Evolutionary conservation across 2,113 vertebrate species (phyloP).

Genomic region (Garra rufa): DNA sequence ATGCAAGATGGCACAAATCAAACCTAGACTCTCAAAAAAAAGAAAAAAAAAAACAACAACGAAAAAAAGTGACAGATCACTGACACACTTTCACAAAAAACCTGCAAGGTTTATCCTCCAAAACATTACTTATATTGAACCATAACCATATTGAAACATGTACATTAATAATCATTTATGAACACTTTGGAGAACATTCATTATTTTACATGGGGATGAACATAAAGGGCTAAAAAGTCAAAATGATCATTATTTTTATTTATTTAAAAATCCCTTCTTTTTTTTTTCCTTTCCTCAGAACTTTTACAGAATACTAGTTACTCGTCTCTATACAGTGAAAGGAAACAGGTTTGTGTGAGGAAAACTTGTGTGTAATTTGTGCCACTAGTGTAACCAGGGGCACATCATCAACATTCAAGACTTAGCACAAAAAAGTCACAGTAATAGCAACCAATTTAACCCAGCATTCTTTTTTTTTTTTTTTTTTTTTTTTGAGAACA

Average conservation of each 20-base stretch:
- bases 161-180: not conserved
- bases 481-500: too few species aligned
- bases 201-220: not conserved
- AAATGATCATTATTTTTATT: too few species aligned
- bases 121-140: not conserved
- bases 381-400: not conserved
- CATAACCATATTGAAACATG: not conserved
- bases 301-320: too few species aligned
- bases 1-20: constrained; percentile 81
- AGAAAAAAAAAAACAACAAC: too few species aligned
- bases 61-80: too few species aligned
- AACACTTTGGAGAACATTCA: not conserved
- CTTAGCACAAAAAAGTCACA: not conserved
- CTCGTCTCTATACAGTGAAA: too few species aligned
- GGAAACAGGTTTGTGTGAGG: too few species aligned
- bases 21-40: constrained; percentile 67
- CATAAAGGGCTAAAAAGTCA: not conserved
- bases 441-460: not conserved
- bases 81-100: constrained; percentile 55
- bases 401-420: too few species aligned
- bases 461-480: not conserved
- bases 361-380: not conserved
- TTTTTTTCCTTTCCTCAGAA: too few species aligned
- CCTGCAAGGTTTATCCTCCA: not conserved
- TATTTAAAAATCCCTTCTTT: too few species aligned